A percentile compares a stretch with the other conserved stretches of the same genome.
phyloP scores from a whole-genome alignment of 2,888 invertebrate species.

The Mesopsocus fuscifrons region DNA sequence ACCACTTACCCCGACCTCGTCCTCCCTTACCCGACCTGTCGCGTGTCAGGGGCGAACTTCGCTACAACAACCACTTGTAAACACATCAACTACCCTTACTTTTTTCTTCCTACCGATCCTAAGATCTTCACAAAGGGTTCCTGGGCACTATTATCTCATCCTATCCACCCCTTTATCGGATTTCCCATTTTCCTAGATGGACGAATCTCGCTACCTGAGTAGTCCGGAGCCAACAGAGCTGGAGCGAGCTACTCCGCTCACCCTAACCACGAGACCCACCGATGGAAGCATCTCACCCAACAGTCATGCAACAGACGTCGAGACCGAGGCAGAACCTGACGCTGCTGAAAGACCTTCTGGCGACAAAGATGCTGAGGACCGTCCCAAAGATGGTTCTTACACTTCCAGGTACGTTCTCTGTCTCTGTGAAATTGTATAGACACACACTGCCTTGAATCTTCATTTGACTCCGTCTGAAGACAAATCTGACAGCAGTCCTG shows the following conservation, averaged over 20 bases:
- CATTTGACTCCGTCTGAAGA: too few relatives aligned
- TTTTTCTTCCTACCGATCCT: too few relatives aligned
- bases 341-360: background rate
- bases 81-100: too few relatives aligned
- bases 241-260: conserved; percentile 1
- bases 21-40: too few relatives aligned
- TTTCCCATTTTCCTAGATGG: conserved; percentile 1
- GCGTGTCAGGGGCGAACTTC: too few relatives aligned
- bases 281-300: conserved; percentile 3
- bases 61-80: too few relatives aligned
- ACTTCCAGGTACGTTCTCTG: conserved; percentile 1
- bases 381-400: conserved; percentile 1
- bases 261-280: background rate
- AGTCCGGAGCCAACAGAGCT: conserved; percentile 1
- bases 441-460: too few relatives aligned
- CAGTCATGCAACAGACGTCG: conserved; percentile 4
- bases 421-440: too few relatives aligned
- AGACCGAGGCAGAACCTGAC: conserved; percentile 4
- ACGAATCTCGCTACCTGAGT: conserved; percentile 7
- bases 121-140: too few relatives aligned
- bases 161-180: too few relatives aligned
- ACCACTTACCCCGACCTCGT: too few relatives aligned
- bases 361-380: conserved; percentile 1
- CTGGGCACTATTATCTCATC: too few relatives aligned
- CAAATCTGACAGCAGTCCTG: background rate